Base-by-base conservation (phyloP, 2,113 vertebrate species). In the Percopsis transmontana region DNA sequence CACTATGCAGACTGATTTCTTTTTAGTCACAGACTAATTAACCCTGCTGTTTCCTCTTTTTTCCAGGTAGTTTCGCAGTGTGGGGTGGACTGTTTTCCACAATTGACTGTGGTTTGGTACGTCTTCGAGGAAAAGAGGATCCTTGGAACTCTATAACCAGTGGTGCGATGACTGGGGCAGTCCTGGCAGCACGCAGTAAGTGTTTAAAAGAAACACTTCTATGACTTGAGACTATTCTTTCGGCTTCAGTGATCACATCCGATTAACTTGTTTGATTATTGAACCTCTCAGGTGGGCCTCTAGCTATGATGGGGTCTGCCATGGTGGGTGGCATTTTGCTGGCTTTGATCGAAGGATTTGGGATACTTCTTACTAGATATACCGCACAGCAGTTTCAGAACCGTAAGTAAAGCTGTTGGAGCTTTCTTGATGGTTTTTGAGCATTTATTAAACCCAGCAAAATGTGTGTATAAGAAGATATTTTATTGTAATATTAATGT, bases 91-190 rank as follows among this genome's bases (percentile, higher is more conserved):
- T 97, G 3, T 96, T 96, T 82, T 97, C 95, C 62, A 96, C 95
- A 9, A 95, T 96, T 1, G 95, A 97, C 85, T 97, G 95, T 44
- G 93, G 95, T 52, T 88, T 97, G 27, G 93, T 96, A 24, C 90
- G 84, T 13, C 51, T 97, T 27, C 89, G 95, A 50, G 94, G 94
- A 21, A 95, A 94, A 76, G 95, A 97, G 68, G 95, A 96, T 68
- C 94, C 95, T 0, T 96, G 95, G 95, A 97, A 97, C 84, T 95
- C 95, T 13, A 96, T 97, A 82, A 94, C 92, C 48, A 96, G 95
- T 0, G 95, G 95, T 8, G 95, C 95, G 0, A 66, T 96, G 80
- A 97, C 95, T 0, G 95, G 95, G 11, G 95, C 95, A 2, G 92
- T 96, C 42, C 77, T 96, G 64, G 94, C 95, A 15, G 91, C 94